Base-by-base conservation (phyloP, 2,113 vertebrate species). In the Daubentonia madagascariensis region DNA sequence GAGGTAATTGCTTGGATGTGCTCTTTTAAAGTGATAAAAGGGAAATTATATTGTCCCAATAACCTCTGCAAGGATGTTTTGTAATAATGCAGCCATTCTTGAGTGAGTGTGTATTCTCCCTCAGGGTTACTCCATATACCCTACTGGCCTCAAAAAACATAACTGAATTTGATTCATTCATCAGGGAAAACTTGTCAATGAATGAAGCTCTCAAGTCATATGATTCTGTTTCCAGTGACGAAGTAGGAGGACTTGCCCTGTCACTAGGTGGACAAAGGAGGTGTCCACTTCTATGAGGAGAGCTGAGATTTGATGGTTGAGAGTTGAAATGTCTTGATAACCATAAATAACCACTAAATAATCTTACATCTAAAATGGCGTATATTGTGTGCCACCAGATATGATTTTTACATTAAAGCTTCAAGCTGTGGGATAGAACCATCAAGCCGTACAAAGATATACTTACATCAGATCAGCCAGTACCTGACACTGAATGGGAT, bases 11-110 rank as follows among this genome's bases (percentile, higher is more conserved):
- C 28, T 95, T 22, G 95, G 78, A 91, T 89, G 84, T 40, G 3
- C 5, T 93, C 22, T 28, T 40, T 94, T 85, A 67, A 59, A 95
- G 75, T 83, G 52, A 88, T 70, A 70, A 97, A 91, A 89, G 28
- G 84, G 94, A 92, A 16, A 6, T 79, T 52, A 67, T n/a, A 48
- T 67, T 37, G 35, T 22, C 45, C 63, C 9, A 12, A n/a, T 18
- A 67, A 22, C 68, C 57, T 59, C 40, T 88, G 4, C 30, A 59
- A 84, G 32, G 16, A 73, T 85, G 43, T 73, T 61, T 85, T 94
- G 37, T 30, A 72, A 90, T 84, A 59, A 90, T 50, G 6, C 40
- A 73, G 50, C 50, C 10, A 76, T 85, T 68, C 78, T 65, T 12
- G n/a, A 35, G 32, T n/a, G 20, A 23, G 4, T 85, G 8, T 40